Percentiles rank a stretch among this genome's conserved stretches.
Evolutionary conservation across 2,888 invertebrate genomes (phyloP).

Genomic region (Cheilosia grossa): DNA sequence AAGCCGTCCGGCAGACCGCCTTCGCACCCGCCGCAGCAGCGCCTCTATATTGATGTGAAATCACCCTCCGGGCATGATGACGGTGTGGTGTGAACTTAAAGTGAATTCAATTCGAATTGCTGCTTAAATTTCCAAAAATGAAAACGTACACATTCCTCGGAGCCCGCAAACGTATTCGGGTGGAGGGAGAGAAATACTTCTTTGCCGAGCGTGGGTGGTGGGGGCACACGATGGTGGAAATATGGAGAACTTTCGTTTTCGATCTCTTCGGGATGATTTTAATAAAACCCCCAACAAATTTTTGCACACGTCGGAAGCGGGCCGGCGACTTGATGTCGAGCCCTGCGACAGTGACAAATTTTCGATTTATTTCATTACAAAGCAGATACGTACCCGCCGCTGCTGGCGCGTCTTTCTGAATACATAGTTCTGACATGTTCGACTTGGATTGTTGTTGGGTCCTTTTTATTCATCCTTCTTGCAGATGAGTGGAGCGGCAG

Average conservation of each 20-base stretch:
- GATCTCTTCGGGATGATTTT: constrained; percentile 69
- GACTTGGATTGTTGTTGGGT: constrained; percentile 41
- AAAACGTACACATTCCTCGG: constrained; percentile 45
- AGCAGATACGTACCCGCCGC: constrained; percentile 42
- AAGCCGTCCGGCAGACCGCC: constrained; percentile 42
- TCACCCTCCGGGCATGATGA: constrained; percentile 16
- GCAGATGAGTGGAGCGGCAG: constrained; percentile 47
- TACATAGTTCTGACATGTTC: constrained; percentile 52
- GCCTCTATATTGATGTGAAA: constrained; percentile 3
- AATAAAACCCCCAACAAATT: constrained; percentile 73
- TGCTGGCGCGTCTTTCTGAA: constrained; percentile 57
- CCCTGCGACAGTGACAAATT: constrained; percentile 77
- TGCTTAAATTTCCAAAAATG: constrained; percentile 66
- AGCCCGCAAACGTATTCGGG: neutral
- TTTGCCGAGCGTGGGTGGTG: constrained; percentile 22
- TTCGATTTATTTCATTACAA: constrained; percentile 77
- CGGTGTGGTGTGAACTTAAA: constrained; percentile 67
- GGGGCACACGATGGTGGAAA: constrained; percentile 23
- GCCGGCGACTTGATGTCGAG: constrained; percentile 77
- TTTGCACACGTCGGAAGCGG: constrained; percentile 76
- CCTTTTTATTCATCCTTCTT: constrained; percentile 41
- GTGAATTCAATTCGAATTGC: constrained; percentile 45
- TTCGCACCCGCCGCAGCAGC: constrained; percentile 3
- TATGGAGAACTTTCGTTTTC: constrained; percentile 70
- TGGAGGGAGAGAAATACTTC: constrained; percentile 37